Conservation (phyloP, 1,140 invertebrate species). For the Papilio xuthus region DNA sequence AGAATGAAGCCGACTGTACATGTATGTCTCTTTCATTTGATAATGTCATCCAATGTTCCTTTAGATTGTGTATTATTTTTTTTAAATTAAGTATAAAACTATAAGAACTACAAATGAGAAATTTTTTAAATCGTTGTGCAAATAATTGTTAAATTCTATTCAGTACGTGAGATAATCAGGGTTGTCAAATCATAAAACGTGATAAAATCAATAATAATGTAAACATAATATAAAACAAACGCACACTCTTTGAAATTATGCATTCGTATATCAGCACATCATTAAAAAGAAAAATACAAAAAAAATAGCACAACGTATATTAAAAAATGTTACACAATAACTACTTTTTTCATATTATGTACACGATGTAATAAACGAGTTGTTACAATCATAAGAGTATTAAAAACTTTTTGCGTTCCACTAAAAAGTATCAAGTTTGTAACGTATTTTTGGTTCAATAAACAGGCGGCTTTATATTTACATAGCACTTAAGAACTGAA, state of each 20-base stretch:
- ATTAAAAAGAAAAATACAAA: neutral
- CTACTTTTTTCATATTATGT: conserved; percentile 34
- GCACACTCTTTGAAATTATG: conserved; percentile 4
- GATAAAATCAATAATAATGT: neutral
- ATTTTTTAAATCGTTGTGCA: neutral
- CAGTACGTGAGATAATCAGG: neutral
- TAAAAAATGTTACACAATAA: conserved; percentile 23
- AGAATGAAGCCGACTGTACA: neutral
- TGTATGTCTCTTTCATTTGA: neutral
- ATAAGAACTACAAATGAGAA: neutral
- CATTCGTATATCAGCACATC: neutral
- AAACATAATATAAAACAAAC: neutral
- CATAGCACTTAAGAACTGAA: neutral
- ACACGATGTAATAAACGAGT: conserved; percentile 29
- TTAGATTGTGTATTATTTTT: too few relatives aligned
- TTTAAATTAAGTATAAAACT: neutral
- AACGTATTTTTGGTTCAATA: conserved; percentile 14
- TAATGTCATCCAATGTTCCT: too few relatives aligned
- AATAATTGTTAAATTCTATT: neutral
- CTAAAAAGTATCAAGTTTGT: conserved; percentile 2
- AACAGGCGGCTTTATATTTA: conserved; percentile 13
- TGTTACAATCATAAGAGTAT: conserved; percentile 10
- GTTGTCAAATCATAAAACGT: neutral
- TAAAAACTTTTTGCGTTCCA: neutral
- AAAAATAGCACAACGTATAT: conserved; percentile 16